Base-by-base conservation (phyloP, 2,113 vertebrate species). In the Charina bottae region DNA sequence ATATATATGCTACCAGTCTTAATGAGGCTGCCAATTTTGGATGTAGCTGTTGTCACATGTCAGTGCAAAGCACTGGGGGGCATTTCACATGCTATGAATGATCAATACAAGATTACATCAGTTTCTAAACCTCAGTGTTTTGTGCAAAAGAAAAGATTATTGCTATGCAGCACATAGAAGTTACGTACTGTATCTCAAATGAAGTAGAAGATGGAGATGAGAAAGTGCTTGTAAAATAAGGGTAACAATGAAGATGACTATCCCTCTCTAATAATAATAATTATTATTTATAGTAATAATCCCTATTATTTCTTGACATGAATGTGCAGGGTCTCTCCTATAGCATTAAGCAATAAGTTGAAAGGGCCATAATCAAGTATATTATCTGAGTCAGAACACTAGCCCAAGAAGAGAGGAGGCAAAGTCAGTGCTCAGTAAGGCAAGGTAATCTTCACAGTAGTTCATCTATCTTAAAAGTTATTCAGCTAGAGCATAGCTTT, bases 81-180 rank as follows among this genome's bases (percentile, higher is more conserved):
- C 94, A 94, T 96, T 94, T 91, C 91, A 94, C 94, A 88, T 54
- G 85, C 95, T 92, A 96, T 95, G 95, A 96, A 97, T 96, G 97
- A 97, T 97, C 97, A 96, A 88, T 96, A 85, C 46, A 85, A 96
- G 96, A 95, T 89, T 93, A 87, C 90, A 96, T 97, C 95, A 88
- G 92, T 96, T 95, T 97, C 94, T 97, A 96, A 97, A 97, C 95
- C 96, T 96, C 95, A 96, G 96, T 96, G 95, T 93, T 96, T 96
- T 95, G 93, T 95, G 96, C 96, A 90, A 91, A 92, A 90, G 93
- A 95, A 94, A 92, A 95, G 94, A 92, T 93, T 96, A 87, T 59
- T 72, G 37, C 90, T 85, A 2, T 93, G 93, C 15, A 85, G 90
- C 93, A 88, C 93, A 92, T 93, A 54, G 92, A 68, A 92, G 94